Conservation (phyloP, 2,888 invertebrate genomes). For the Sturmia bella region DNA sequence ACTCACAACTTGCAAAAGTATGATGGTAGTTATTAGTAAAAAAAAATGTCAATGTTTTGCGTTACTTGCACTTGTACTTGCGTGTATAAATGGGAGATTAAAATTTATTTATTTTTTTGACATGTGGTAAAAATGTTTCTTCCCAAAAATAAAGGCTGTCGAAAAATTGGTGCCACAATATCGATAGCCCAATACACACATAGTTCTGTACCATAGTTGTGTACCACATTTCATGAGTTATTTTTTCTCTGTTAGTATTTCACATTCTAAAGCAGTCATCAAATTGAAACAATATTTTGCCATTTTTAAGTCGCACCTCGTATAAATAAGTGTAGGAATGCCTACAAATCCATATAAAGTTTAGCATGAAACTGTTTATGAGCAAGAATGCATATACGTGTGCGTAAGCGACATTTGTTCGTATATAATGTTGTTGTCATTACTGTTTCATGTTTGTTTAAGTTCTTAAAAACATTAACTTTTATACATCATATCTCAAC, state of each 20-base stretch:
- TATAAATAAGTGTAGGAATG: not conserved
- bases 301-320: not conserved
- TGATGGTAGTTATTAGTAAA: no score
- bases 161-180: no score
- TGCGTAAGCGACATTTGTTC: not conserved
- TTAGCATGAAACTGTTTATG: constrained; percentile 19
- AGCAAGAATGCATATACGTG: constrained; percentile 22
- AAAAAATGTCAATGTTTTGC: no score
- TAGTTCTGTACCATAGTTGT: no score
- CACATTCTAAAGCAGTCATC: not conserved
- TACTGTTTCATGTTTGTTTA: constrained; percentile 55
- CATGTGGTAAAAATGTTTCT: no score
- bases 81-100: no score
- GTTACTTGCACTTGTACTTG: no score
- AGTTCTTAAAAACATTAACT: constrained; percentile 64
- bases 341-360: not conserved
- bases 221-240: no score
- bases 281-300: not conserved
- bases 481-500: constrained; percentile 51
- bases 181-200: no score
- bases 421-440: constrained; percentile 15
- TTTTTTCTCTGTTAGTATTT: not conserved
- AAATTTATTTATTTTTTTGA: no score
- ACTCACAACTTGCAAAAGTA: no score
- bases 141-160: no score